Evolutionary conservation across 2,888 invertebrate genomes (phyloP).

Genomic region (Nebria brevicollis): DNA sequence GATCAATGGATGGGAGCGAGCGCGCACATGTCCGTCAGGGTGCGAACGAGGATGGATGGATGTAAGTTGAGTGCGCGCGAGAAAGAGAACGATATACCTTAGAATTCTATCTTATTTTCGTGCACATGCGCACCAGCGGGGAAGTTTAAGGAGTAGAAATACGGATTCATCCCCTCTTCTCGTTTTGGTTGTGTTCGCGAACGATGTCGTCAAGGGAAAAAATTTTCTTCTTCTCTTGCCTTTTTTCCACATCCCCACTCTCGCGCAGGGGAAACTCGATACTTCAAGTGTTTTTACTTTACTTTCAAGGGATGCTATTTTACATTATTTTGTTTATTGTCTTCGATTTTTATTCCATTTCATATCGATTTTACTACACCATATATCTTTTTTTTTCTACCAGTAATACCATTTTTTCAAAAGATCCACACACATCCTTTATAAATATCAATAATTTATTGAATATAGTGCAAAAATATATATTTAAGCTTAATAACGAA

Average conservation of each 20-base stretch:
- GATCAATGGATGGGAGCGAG: constrained; percentile 57
- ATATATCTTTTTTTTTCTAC: too few species aligned
- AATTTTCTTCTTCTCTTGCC: constrained; percentile 24
- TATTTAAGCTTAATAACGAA: too few species aligned
- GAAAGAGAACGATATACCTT: constrained; percentile 59
- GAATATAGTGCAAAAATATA: too few species aligned
- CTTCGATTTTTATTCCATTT: not conserved
- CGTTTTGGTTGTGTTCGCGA: not conserved
- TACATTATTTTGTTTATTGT: constrained; percentile 58
- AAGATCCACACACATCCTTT: too few species aligned
- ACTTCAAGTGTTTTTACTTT: constrained; percentile 34
- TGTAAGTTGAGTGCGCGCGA: constrained; percentile 45
- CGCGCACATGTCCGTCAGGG: constrained; percentile 49
- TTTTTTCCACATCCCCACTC: constrained; percentile 39
- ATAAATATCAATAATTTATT: too few species aligned
- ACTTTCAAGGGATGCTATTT: constrained; percentile 57
- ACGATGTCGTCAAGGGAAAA: constrained; percentile 14
- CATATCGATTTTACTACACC: not conserved
- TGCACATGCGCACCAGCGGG: constrained; percentile 57
- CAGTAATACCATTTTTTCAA: too few species aligned
- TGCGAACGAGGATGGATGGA: constrained; percentile 23
- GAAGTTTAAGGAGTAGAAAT: constrained; percentile 60
- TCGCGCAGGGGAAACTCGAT: constrained; percentile 22
- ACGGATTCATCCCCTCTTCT: constrained; percentile 57
- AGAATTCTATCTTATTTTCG: constrained; percentile 62